phyloP scores from a whole-genome alignment of 2,797 vertebrate species.

The Paratrypauchen microcephalus region DNA sequence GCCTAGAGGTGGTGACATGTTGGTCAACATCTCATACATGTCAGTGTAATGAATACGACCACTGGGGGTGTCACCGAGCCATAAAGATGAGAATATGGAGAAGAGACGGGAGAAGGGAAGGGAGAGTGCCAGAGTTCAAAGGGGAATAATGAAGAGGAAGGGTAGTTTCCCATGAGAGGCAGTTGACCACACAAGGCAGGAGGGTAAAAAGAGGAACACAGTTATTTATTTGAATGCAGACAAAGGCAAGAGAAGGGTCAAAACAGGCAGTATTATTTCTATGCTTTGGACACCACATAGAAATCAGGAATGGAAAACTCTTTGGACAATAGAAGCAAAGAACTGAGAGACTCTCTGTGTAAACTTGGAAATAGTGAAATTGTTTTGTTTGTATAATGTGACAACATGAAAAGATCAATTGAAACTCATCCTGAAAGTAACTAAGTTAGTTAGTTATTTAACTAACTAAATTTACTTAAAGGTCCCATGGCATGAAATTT shows the following conservation, averaged over 20 bases:
- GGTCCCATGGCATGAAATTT: too few relatives aligned
- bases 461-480: background rate
- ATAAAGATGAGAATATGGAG: slow-evolving; percentile 59
- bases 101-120: slow-evolving; percentile 21
- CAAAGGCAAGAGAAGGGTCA: slow-evolving; percentile 71
- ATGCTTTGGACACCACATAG: slow-evolving; percentile 78
- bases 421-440: slow-evolving; percentile 1
- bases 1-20: slow-evolving; percentile 99
- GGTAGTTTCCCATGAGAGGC: slow-evolving; percentile 28
- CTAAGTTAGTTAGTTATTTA: too few relatives aligned
- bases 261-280: slow-evolving; percentile 73
- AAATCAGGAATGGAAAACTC: slow-evolving; percentile 68
- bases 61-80: slow-evolving; percentile 81
- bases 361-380: slow-evolving; percentile 49
- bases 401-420: background rate
- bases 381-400: slow-evolving; percentile 22
- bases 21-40: slow-evolving; percentile 99
- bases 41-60: slow-evolving; percentile 99
- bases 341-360: slow-evolving; percentile 73
- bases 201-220: slow-evolving; percentile 55
- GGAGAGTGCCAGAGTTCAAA: slow-evolving; percentile 44
- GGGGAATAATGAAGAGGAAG: slow-evolving; percentile 54
- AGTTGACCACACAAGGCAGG: slow-evolving; percentile 44
- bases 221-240: slow-evolving; percentile 87
- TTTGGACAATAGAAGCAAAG: slow-evolving; percentile 65